Evolutionary conservation across 2,113 vertebrate species (phyloP).

Genomic region (Carassius carassius): DNA sequence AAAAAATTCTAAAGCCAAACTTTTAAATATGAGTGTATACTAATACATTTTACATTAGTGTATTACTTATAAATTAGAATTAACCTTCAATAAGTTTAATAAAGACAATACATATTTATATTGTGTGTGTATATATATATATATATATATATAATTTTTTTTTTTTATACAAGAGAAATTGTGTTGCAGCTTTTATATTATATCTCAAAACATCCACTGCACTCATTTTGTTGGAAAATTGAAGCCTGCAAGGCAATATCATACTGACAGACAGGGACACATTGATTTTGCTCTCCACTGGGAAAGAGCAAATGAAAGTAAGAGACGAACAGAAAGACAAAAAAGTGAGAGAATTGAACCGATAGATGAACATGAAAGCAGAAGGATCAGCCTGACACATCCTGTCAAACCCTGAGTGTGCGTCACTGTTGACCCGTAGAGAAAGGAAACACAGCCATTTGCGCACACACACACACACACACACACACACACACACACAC

Average conservation of each 20-base stretch:
- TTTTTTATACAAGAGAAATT: not conserved
- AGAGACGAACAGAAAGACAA: not conserved
- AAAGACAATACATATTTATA: not conserved
- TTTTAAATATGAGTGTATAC: not conserved
- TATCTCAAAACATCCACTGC: slow-evolving; percentile 21
- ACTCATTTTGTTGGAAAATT: slow-evolving; percentile 26
- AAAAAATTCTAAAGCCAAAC: too few species aligned
- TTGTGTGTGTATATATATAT: too few species aligned
- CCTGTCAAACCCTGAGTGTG: slow-evolving; percentile 61
- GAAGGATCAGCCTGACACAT: slow-evolving; percentile 49
- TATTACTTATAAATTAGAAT: not conserved
- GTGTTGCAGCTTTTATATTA: slow-evolving; percentile 4
- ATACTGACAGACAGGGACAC: slow-evolving; percentile 39
- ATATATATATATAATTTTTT: too few species aligned
- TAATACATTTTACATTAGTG: not conserved
- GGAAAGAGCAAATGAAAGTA: slow-evolving; percentile 59
- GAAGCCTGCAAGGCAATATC: slow-evolving; percentile 21
- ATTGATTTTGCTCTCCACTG: slow-evolving; percentile 55
- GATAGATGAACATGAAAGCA: slow-evolving; percentile 16
- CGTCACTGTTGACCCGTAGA: slow-evolving; percentile 65
- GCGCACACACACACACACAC: slow-evolving; percentile 56
- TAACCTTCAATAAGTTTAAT: not conserved
- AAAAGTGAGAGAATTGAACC: slow-evolving; percentile 6
- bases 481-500: slow-evolving; percentile 60
- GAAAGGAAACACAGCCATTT: slow-evolving; percentile 57